A percentile compares a stretch with the other conserved stretches of the same genome.
Conservation (phyloP, 1,140 invertebrate species). For the Calycopis cecrops region DNA sequence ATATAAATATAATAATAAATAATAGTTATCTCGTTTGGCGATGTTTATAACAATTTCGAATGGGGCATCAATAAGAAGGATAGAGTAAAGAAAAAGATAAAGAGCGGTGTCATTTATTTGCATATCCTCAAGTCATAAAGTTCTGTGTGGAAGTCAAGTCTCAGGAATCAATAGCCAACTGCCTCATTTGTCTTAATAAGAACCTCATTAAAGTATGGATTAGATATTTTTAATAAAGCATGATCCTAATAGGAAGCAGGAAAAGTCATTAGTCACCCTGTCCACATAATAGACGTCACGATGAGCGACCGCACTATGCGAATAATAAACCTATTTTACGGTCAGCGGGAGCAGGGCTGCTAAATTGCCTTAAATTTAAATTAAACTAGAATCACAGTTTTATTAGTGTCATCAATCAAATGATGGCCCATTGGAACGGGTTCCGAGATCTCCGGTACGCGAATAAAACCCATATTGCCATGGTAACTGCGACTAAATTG, state of each 20-base stretch:
- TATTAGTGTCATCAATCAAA: slow-evolving; percentile 74
- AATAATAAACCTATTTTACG: slow-evolving; percentile 66
- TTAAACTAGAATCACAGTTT: slow-evolving; percentile 73
- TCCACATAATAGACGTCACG: slow-evolving; percentile 39
- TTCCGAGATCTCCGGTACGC: slow-evolving; percentile 27
- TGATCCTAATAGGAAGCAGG: not conserved
- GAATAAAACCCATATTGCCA: slow-evolving; percentile 43
- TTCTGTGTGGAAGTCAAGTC: no score
- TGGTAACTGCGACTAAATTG: slow-evolving; percentile 32
- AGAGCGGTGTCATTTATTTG: no score
- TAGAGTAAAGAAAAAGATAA: no score
- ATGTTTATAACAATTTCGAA: no score
- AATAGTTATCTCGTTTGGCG: no score
- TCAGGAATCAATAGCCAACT: no score
- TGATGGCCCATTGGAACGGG: slow-evolving; percentile 50
- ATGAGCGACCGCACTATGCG: slow-evolving; percentile 45
- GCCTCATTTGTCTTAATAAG: no score
- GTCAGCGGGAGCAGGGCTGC: slow-evolving; percentile 54
- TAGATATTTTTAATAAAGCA: slow-evolving; percentile 18
- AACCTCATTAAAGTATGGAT: no score
- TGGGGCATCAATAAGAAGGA: no score
- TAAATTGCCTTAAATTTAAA: slow-evolving; percentile 74
- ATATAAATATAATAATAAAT: no score
- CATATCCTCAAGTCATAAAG: no score
- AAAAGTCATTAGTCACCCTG: slow-evolving; percentile 28